Percentiles rank a stretch among this genome's conserved stretches.
Conservation (phyloP, 2,113 vertebrate genomes). For the Callipepla squamata region DNA sequence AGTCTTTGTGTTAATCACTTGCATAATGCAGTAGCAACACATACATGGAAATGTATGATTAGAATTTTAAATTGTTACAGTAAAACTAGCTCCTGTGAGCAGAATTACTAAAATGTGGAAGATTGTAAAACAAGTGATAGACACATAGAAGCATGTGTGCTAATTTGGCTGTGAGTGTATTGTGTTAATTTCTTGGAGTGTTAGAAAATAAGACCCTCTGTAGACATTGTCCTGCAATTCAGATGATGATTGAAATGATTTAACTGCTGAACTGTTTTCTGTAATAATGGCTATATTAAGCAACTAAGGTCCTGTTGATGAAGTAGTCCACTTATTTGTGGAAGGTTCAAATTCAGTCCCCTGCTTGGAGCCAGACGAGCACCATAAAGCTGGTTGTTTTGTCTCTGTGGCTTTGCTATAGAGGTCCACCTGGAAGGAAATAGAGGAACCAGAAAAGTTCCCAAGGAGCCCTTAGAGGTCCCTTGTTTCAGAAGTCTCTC, state of each 20-base stretch:
- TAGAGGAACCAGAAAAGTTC: neutral
- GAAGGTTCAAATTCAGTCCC: neutral
- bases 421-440: neutral
- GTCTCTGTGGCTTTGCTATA: neutral
- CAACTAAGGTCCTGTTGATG: neutral
- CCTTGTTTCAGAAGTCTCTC: neutral
- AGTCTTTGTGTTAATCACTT: slow-evolving; percentile 26
- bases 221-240: neutral
- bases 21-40: neutral
- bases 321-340: neutral
- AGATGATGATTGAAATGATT: neutral
- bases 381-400: neutral
- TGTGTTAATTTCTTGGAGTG: neutral
- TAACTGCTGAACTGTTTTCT: neutral
- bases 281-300: neutral
- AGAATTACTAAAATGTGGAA: neutral
- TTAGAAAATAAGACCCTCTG: neutral
- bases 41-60: slow-evolving; percentile 8
- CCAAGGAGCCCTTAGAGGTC: neutral
- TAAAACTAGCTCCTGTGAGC: neutral
- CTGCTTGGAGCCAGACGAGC: neutral
- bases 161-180: neutral
- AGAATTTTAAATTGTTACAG: neutral
- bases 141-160: neutral
- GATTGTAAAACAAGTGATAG: neutral